A percentile compares a stretch with the other conserved stretches of the same genome.
Evolutionary conservation across 2,888 invertebrate genomes (phyloP).

Genomic region (Agonum fuliginosum): DNA sequence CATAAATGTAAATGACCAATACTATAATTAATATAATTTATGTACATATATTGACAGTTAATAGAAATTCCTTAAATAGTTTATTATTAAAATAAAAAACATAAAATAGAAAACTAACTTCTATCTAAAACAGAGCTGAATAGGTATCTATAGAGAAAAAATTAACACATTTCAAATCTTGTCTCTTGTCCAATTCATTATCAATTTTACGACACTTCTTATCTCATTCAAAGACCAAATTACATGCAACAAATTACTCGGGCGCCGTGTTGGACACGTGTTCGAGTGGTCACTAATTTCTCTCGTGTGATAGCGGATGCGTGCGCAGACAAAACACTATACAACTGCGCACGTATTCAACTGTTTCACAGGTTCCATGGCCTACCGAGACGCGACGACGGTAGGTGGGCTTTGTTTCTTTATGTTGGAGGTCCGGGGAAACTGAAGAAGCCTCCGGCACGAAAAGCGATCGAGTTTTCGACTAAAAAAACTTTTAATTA

Average conservation of each 20-base stretch:
- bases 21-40: neutral
- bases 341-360: conserved; percentile 2
- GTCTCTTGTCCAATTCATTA: conserved; percentile 26
- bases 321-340: conserved; percentile 22
- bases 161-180: conserved; percentile 39
- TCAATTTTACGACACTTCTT: conserved; percentile 40
- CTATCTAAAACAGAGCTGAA: neutral
- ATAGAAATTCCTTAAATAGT: conserved; percentile 17
- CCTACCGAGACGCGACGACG: conserved; percentile 32
- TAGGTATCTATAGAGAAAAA: conserved; percentile 20
- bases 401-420: conserved; percentile 47
- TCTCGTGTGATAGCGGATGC: conserved; percentile 38
- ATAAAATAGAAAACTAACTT: conserved; percentile 1
- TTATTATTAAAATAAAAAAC: conserved; percentile 26
- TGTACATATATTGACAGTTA: neutral
- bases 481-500: conserved; percentile 46
- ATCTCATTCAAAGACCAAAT: conserved; percentile 43
- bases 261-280: conserved; percentile 42
- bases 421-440: conserved; percentile 19
- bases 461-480: conserved; percentile 49
- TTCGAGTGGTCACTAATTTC: conserved; percentile 44
- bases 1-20: neutral
- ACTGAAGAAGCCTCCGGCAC: conserved; percentile 30
- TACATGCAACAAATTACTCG: conserved; percentile 43
- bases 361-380: conserved; percentile 22